phyloP scores from a whole-genome alignment of 1,140 invertebrate genomes.

The Lanistes nyassanus region DNA sequence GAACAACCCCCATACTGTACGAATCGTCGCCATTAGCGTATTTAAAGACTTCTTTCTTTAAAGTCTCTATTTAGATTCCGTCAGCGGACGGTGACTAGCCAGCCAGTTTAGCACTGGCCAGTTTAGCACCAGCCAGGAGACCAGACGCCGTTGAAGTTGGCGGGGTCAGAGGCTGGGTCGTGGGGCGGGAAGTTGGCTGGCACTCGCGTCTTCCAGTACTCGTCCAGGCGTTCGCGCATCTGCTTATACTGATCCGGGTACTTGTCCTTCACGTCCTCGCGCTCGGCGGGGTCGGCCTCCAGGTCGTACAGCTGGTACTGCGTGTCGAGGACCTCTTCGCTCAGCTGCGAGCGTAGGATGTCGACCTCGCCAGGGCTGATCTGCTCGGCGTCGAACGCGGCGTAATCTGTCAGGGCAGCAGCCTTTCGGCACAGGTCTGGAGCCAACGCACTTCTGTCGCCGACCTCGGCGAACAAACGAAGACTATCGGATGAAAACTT shows the following conservation, averaged over 20 bases:
- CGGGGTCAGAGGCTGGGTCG: conserved; percentile 31
- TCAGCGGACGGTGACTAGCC: no score
- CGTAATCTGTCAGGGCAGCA: neutral
- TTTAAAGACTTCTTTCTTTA: no score
- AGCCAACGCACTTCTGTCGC: no score
- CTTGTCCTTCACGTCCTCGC: conserved; percentile 32
- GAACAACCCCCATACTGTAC: no score
- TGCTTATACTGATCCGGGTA: conserved; percentile 30
- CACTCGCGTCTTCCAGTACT: conserved; percentile 31
- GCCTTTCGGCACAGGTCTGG: neutral
- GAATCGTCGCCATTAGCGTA: no score
- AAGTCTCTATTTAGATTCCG: no score
- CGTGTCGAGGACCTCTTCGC: no score
- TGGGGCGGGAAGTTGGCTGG: conserved; percentile 34
- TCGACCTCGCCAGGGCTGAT: neutral
- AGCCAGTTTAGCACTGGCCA: conserved; percentile 31
- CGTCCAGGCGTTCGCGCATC: conserved; percentile 29
- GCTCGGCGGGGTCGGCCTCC: conserved; percentile 41
- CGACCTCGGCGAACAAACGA: neutral
- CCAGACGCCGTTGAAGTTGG: conserved; percentile 38
- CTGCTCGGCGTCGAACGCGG: neutral
- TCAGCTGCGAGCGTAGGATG: no score
- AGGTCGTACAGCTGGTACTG: conserved; percentile 27
- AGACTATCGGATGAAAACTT: neutral
- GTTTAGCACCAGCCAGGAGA: conserved; percentile 44